Evolutionary conservation across 2,888 invertebrate genomes (phyloP), one percentile per base, ranked within the genome.

Genomic region (Epistrophe grossulariae): DNA sequence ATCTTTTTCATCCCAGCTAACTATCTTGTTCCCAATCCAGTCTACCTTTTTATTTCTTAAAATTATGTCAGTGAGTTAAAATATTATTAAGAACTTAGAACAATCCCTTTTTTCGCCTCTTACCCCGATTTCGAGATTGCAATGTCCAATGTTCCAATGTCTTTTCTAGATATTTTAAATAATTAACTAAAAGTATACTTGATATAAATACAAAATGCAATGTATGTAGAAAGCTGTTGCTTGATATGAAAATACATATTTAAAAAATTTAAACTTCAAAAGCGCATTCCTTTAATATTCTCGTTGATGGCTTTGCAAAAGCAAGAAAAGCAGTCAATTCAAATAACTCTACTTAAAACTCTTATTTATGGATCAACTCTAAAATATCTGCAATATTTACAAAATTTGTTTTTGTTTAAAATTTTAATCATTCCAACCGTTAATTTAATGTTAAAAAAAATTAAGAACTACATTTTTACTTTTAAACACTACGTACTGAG

Each of bases 301-400:
- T 19, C 9, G 24, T 24, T 24, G 4, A 70, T 55, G 24, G 40
- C 24, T n/a, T 48, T 3, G 19, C 19, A 15, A 62, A 70, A 40
- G 70, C 77, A 74, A 62, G 35, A 40, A 40, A 78, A 82, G 85
- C 78, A 85, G 43, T 74, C 73, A 71, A 74, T 59, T 82, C 19
- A 17, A 64, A 45, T 38, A 70, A 40, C 17, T 57, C 72, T 85
- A 81, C 77, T 31, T 55, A 62, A 66, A 71, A 13, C 60, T 73
- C 62, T 60, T 79, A 76, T 84, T 81, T 59, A 80, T 77, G 66
- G 48, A 66, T 80, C 76, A 55, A 84, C 71, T 85, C 60, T 68
- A 87, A 87, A 82, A 87, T 83, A 87, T 87, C 74, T 87, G 87
- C 74, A 83, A 83, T 87, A 87, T 87, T 87, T 87, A 83, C 87